These are phyloP conservation scores for Tetranychus piercei DNA, from an alignment of 2,888 invertebrate species.

Conservation along the genomic window DNA sequence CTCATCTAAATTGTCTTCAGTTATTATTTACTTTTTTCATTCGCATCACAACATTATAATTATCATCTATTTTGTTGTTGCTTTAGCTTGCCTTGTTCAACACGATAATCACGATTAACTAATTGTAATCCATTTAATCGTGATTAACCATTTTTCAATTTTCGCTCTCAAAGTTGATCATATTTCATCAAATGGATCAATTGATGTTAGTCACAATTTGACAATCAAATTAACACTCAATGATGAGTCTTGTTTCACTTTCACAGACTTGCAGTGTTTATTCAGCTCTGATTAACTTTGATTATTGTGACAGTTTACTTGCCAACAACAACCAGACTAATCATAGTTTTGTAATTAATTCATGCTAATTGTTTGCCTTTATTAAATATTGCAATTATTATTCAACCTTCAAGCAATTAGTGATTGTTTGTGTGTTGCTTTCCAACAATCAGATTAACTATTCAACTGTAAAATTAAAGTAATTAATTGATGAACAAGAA, in stretches of 20 bases:
- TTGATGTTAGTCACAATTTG: too few relatives aligned
- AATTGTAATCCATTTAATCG: not conserved
- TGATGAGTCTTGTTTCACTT: too few relatives aligned
- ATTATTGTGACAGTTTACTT: too few relatives aligned
- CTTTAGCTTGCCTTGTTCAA: not conserved
- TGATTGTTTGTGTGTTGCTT: not conserved
- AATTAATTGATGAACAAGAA: not conserved
- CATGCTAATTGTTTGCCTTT: too few relatives aligned
- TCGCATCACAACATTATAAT: not conserved
- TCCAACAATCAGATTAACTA: not conserved
- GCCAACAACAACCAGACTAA: too few relatives aligned
- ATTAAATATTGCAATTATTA: too few relatives aligned
- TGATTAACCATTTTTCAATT: not conserved
- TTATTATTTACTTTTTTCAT: too few relatives aligned
- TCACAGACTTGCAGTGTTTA: too few relatives aligned
- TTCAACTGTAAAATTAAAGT: not conserved
- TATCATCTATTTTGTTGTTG: not conserved
- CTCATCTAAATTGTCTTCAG: not conserved
- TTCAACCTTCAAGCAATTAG: not conserved
- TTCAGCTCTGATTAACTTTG: too few relatives aligned
- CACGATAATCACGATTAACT: not conserved
- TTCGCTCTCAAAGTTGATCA: not conserved
- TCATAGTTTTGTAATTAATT: too few relatives aligned
- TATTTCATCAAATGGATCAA: too few relatives aligned
- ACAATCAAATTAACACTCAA: too few relatives aligned